Evolutionary conservation across 2,797 vertebrate genomes (phyloP).

Genomic region (Acanthopagrus latus): DNA sequence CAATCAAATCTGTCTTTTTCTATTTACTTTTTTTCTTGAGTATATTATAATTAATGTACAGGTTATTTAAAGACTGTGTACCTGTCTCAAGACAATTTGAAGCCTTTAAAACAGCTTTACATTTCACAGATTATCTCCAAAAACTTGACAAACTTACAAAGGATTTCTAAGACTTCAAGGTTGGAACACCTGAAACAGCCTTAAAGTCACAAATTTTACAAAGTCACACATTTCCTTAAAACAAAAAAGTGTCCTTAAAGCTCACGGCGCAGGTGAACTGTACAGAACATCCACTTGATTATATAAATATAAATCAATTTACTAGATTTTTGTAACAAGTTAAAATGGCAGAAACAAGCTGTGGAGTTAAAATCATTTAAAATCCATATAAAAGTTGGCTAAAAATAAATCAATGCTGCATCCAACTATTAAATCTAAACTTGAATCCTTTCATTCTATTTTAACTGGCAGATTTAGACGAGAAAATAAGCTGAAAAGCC

Average conservation of each 20-base stretch:
- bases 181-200: background rate
- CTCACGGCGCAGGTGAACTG: background rate
- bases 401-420: constrained; percentile 1
- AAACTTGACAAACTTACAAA: background rate
- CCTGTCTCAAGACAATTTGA: background rate
- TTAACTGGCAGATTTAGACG: constrained; percentile 9
- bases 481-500: constrained; percentile 13
- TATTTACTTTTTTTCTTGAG: background rate
- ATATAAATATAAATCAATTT: background rate
- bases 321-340: background rate
- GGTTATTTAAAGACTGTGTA: background rate
- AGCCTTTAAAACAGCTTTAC: background rate
- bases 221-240: background rate
- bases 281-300: background rate
- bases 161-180: background rate
- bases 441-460: constrained; percentile 3
- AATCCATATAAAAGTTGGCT: background rate
- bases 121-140: background rate
- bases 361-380: background rate
- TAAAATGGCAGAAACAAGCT: background rate
- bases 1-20: too few relatives aligned
- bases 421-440: background rate
- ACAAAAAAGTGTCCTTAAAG: background rate
- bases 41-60: background rate
- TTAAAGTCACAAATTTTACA: background rate